Conservation (phyloP, 2,797 vertebrate genomes). For the Chelidonichthys spinosus region DNA sequence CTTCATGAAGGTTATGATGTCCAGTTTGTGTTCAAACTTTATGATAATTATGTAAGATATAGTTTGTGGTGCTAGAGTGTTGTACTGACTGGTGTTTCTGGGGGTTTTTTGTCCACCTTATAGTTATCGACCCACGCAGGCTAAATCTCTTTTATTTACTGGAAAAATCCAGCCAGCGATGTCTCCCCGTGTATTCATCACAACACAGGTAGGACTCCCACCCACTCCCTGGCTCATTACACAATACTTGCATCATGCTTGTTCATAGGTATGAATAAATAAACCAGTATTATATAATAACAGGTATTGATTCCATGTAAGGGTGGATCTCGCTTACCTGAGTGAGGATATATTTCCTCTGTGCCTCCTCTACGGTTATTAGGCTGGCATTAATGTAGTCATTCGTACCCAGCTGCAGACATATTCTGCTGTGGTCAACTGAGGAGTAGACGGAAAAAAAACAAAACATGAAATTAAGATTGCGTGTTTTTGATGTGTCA, state of each 20-base stretch:
- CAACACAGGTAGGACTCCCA: neutral
- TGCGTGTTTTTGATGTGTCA: constrained; percentile 2
- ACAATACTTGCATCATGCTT: neutral
- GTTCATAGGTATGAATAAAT: neutral
- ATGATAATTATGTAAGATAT: neutral
- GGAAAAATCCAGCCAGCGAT: neutral
- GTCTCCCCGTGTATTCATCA: neutral
- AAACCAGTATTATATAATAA: neutral
- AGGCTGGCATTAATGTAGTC: constrained; percentile 98
- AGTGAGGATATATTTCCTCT: constrained; percentile 98
- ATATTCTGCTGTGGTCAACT: constrained; percentile 99
- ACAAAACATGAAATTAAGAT: constrained; percentile 16
- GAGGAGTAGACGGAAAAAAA: constrained; percentile 52
- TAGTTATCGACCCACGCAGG: neutral
- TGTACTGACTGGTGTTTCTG: neutral
- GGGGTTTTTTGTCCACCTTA: neutral
- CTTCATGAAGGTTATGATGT: neutral
- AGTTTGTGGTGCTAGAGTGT: no score
- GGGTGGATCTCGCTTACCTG: constrained; percentile 86
- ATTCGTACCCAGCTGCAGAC: constrained; percentile 91
- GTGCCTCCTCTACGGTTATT: constrained; percentile 94
- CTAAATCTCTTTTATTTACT: neutral
- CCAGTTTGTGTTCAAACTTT: neutral
- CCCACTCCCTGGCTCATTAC: neutral
- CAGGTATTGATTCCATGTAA: neutral